phyloP scores from a whole-genome alignment of 2,797 vertebrate genomes.

The Channallabes apus region DNA sequence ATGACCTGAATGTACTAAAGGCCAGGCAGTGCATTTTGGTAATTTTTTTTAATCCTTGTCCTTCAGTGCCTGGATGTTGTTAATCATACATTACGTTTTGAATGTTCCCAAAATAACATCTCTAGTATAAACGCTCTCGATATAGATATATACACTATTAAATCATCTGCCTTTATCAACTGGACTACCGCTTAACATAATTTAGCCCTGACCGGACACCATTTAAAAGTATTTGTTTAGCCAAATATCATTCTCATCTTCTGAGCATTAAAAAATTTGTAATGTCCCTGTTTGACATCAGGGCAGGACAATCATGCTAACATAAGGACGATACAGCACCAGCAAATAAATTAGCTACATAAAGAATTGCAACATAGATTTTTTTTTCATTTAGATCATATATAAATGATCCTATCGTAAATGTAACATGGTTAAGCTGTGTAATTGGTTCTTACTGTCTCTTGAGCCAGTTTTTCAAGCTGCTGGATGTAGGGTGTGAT shows the following conservation, averaged over 20 bases:
- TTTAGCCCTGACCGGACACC: not conserved
- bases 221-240: not conserved
- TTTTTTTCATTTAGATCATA: not conserved
- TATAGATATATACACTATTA: not conserved
- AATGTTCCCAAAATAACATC: not conserved
- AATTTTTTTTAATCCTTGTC: not conserved
- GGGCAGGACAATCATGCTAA: not conserved
- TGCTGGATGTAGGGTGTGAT: slow-evolving; percentile 99
- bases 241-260: not conserved
- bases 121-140: not conserved
- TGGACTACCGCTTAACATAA: not conserved
- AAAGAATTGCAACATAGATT: not conserved
- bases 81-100: not conserved
- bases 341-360: not conserved
- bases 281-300: not conserved
- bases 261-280: not conserved
- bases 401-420: not conserved
- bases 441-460: slow-evolving; percentile 77
- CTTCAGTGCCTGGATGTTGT: not conserved
- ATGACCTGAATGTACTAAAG: no score
- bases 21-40: not conserved
- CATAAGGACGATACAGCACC: not conserved
- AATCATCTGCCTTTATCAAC: not conserved
- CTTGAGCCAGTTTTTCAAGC: slow-evolving; percentile 94
- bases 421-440: not conserved